Evolutionary conservation across 2,113 vertebrate species (phyloP).

Genomic region (Alligator sinensis): DNA sequence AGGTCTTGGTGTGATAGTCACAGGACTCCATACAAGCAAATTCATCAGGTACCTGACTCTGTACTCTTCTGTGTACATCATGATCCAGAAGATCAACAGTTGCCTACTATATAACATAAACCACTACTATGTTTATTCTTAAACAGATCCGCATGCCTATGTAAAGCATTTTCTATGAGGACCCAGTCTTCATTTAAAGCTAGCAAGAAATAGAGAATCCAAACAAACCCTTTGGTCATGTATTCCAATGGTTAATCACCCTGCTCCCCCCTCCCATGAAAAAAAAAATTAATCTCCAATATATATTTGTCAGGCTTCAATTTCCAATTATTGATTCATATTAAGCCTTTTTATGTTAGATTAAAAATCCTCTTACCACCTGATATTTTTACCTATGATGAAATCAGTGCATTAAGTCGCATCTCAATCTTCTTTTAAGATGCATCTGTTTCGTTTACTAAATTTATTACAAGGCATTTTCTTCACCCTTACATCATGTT

Average conservation of each 20-base stretch:
- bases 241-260: not conserved
- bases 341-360: not conserved
- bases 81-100: too few relatives aligned
- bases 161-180: not conserved
- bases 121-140: too few relatives aligned
- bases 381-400: not conserved
- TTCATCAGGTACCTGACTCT: too few relatives aligned
- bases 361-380: not conserved
- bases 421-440: too few relatives aligned
- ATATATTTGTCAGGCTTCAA: not conserved
- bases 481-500: not conserved
- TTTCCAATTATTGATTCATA: not conserved
- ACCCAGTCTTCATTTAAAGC: not conserved
- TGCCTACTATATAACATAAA: too few relatives aligned
- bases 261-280: not conserved
- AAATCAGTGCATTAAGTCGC: too few relatives aligned
- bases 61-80: too few relatives aligned
- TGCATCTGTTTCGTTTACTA: too few relatives aligned
- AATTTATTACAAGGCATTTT: too few relatives aligned
- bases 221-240: not conserved
- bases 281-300: not conserved
- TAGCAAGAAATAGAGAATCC: not conserved
- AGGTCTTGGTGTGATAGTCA: too few relatives aligned
- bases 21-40: too few relatives aligned
- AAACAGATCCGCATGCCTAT: too few relatives aligned